These are phyloP conservation scores for Bacillus rossius DNA, from an alignment of 1,140 invertebrate species.

Conservation along the genomic window DNA sequence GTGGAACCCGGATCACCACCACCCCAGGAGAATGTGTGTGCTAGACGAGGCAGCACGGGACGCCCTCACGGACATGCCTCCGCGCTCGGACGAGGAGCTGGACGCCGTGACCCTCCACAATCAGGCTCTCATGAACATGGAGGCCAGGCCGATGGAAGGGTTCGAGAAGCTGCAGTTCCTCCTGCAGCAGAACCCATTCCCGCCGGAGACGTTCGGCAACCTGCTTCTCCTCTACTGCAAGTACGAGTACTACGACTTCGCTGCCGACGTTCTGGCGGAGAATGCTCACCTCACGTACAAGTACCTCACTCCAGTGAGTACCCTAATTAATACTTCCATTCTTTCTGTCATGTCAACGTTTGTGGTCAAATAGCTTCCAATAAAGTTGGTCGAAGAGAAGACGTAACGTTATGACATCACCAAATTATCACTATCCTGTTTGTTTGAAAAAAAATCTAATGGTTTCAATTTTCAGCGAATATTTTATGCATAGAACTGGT, in stretches of 20 bases:
- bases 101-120: conserved; percentile 98
- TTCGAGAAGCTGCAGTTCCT: conserved; percentile 98
- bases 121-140: conserved; percentile 94
- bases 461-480: too few species aligned
- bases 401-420: too few species aligned
- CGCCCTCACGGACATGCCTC: conserved; percentile 97
- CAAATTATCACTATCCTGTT: too few species aligned
- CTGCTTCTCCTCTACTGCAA: conserved; percentile 93
- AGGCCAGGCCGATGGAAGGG: conserved; percentile 82
- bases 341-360: too few species aligned
- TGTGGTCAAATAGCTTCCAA: too few species aligned
- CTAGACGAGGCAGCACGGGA: conserved; percentile 84
- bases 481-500: too few species aligned
- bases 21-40: too few species aligned
- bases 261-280: conserved; percentile 96
- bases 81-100: conserved; percentile 91
- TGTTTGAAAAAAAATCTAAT: too few species aligned
- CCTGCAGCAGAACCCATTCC: conserved; percentile 93
- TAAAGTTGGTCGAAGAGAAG: too few species aligned
- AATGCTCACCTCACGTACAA: conserved; percentile 97
- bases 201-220: conserved; percentile 97
- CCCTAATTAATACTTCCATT: too few species aligned
- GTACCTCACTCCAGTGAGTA: conserved; percentile 79
- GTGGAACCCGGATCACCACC: too few species aligned
- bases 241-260: conserved; percentile 96